Evolutionary conservation across 2,888 invertebrate species (phyloP).

Genomic region (Hypolimnas misippus): DNA sequence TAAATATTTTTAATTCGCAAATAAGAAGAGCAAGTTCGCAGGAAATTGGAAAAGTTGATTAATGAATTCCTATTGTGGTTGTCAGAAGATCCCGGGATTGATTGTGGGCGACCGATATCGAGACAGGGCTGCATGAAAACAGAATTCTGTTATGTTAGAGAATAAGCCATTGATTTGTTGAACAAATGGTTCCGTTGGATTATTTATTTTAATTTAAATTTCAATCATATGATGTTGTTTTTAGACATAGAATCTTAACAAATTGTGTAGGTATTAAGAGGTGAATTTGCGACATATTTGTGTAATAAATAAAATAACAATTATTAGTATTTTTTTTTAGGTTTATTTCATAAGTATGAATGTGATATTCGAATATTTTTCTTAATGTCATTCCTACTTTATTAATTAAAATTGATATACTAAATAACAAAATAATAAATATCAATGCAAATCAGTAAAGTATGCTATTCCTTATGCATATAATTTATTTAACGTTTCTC

Average conservation of each 20-base stretch:
- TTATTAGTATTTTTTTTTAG: no score
- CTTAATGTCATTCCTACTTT: no score
- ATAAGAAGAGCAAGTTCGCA: constrained; percentile 53
- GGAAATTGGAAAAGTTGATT: constrained; percentile 79
- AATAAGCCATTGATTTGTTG: constrained; percentile 5
- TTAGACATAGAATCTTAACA: no score
- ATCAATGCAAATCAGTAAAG: no score
- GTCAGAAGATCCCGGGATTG: constrained; percentile 55
- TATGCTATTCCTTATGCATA: no score
- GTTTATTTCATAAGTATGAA: no score
- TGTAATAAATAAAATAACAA: constrained; percentile 1
- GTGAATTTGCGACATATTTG: no score
- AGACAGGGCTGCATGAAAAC: constrained; percentile 28
- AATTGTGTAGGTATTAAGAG: no score
- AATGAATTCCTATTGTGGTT: constrained; percentile 66
- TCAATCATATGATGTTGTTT: neutral
- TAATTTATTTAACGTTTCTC: no score
- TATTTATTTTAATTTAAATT: constrained; percentile 19
- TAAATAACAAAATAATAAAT: no score
- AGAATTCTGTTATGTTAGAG: constrained; percentile 11
- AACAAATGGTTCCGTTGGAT: constrained; percentile 1
- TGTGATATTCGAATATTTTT: no score
- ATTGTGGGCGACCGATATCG: constrained; percentile 50
- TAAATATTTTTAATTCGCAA: constrained; percentile 41
- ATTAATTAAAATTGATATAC: no score